Percentiles rank a stretch among this genome's conserved stretches.
These are phyloP conservation scores for Melinaea marsaeus DNA, from an alignment of 2,888 invertebrate species.

Conservation along the genomic window DNA sequence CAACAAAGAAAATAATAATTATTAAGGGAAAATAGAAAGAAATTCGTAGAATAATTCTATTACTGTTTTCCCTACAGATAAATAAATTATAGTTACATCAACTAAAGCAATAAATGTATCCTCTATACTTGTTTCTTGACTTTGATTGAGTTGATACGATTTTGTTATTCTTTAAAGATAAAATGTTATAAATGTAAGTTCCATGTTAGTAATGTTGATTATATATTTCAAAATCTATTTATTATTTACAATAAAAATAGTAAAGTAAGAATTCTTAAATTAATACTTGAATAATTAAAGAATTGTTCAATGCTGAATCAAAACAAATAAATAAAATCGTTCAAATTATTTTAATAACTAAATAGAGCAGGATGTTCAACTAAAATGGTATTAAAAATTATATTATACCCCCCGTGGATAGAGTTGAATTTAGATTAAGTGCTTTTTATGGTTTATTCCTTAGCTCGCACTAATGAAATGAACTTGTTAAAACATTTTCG, in stretches of 20 bases:
- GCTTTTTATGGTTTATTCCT: constrained; percentile 28
- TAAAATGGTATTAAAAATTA: constrained; percentile 12
- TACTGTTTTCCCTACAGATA: too few relatives aligned
- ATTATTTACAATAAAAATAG: too few relatives aligned
- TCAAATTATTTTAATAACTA: constrained; percentile 28
- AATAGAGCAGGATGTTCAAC: constrained; percentile 24
- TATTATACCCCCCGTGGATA: constrained; percentile 6
- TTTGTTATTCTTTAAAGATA: neutral
- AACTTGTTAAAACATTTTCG: constrained; percentile 31
- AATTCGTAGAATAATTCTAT: too few relatives aligned
- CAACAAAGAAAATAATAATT: too few relatives aligned
- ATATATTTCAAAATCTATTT: too few relatives aligned
- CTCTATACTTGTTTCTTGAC: too few relatives aligned
- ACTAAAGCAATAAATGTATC: too few relatives aligned
- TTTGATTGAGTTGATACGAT: too few relatives aligned
- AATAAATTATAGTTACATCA: too few relatives aligned
- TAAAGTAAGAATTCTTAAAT: too few relatives aligned
- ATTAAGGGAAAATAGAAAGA: too few relatives aligned
- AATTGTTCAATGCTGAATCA: constrained; percentile 25
- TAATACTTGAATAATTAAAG: constrained; percentile 20
- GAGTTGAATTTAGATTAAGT: constrained; percentile 6
- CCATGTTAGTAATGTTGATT: neutral
- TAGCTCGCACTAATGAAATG: constrained; percentile 33
- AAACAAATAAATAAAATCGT: constrained; percentile 30
- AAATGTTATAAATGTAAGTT: neutral